These are phyloP conservation scores for Scomberomorus guttatus DNA, from an alignment of 2,797 vertebrate genomes.

Conservation along the genomic window DNA sequence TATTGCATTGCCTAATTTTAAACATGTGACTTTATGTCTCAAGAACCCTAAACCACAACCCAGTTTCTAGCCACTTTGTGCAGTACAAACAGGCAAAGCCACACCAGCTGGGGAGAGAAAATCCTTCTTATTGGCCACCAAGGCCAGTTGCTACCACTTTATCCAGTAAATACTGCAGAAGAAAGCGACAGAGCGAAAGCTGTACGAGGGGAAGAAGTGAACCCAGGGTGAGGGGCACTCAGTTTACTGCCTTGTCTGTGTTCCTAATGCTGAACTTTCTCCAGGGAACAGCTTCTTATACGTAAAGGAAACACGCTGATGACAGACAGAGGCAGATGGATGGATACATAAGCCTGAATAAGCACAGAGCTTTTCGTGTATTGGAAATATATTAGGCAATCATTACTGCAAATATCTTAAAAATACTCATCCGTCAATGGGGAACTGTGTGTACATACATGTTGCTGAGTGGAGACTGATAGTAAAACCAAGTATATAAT, in stretches of 20 bases:
- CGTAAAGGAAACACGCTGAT: slow-evolving; percentile 8
- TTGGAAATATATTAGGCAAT: slow-evolving; percentile 60
- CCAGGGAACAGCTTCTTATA: slow-evolving; percentile 36
- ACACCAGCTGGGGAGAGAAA: slow-evolving; percentile 75
- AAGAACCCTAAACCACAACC: slow-evolving; percentile 52
- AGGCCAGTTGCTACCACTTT: slow-evolving; percentile 69
- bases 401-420: slow-evolving; percentile 60
- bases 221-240: slow-evolving; percentile 60
- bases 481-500: slow-evolving; percentile 42
- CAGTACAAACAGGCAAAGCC: slow-evolving; percentile 67
- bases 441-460: slow-evolving; percentile 51
- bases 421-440: slow-evolving; percentile 52
- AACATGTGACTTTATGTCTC: slow-evolving; percentile 44
- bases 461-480: slow-evolving; percentile 47
- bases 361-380: slow-evolving; percentile 53
- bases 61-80: slow-evolving; percentile 64
- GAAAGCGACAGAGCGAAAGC: slow-evolving; percentile 62
- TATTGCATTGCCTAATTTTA: slow-evolving; percentile 29
- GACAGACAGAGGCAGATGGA: slow-evolving; percentile 29
- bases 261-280: slow-evolving; percentile 63
- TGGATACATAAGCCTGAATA: slow-evolving; percentile 49
- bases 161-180: slow-evolving; percentile 75
- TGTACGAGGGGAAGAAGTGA: slow-evolving; percentile 51
- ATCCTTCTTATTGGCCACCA: slow-evolving; percentile 81
- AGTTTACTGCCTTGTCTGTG: slow-evolving; percentile 62